phyloP scores from a whole-genome alignment of 2,888 invertebrate genomes.

The Podabrus alpinus region DNA sequence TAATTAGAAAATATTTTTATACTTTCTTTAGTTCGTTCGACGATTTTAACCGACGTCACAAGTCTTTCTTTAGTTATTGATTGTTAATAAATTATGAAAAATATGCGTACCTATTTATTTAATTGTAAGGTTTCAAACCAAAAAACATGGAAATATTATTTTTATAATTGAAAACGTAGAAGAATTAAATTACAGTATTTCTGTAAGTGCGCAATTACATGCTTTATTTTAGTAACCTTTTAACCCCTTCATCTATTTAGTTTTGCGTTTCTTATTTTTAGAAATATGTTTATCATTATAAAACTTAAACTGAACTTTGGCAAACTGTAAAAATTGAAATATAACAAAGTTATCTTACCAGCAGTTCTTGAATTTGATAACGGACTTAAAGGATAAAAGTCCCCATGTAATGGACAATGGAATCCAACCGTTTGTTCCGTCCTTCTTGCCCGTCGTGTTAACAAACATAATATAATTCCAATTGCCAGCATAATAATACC shows the following conservation, averaged over 20 bases:
- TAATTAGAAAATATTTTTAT: not conserved
- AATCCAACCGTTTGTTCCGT: constrained; percentile 72
- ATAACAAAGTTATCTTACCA: constrained; percentile 43
- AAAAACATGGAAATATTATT: not conserved
- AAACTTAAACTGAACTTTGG: not conserved
- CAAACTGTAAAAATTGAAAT: not conserved
- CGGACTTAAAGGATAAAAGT: constrained; percentile 76
- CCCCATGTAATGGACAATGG: constrained; percentile 78
- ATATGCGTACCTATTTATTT: not conserved
- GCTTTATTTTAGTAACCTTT: not conserved
- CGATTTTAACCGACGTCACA: not conserved
- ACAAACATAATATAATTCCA: constrained; percentile 68
- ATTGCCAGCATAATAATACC: constrained; percentile 72
- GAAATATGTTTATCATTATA: not conserved
- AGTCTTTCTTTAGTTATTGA: not conserved
- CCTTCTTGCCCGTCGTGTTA: constrained; percentile 69
- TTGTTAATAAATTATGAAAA: not conserved
- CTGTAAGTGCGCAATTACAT: not conserved
- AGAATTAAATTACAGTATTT: not conserved
- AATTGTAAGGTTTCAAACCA: not conserved
- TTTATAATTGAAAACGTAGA: not conserved
- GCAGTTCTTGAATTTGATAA: constrained; percentile 57
- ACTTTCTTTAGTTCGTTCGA: not conserved
- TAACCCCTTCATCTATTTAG: not conserved
- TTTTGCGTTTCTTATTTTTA: not conserved